phyloP scores from a whole-genome alignment of 1,140 invertebrate genomes.

The Drosophila varians region DNA sequence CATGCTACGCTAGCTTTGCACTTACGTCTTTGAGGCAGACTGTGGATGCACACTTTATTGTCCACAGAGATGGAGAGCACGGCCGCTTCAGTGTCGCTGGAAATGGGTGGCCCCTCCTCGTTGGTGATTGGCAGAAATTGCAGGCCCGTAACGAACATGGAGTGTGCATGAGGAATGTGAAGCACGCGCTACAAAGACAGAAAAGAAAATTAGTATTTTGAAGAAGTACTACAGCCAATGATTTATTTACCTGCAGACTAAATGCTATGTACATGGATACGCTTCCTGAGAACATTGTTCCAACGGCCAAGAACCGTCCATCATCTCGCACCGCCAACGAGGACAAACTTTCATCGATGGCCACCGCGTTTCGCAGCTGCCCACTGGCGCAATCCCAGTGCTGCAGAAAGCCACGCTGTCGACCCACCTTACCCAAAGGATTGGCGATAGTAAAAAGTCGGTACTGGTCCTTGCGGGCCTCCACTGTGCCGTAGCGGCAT shows the following conservation, averaged over 20 bases:
- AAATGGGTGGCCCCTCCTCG: conserved; percentile 86
- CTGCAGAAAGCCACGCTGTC: conserved; percentile 89
- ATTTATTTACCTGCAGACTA: conserved; percentile 90
- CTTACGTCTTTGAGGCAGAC: conserved; percentile 92
- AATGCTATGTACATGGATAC: conserved; percentile 96
- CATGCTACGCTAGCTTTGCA: not conserved
- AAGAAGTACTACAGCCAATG: not conserved
- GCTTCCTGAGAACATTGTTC: conserved; percentile 95
- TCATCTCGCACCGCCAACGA: conserved; percentile 95
- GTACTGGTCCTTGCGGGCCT: conserved; percentile 87
- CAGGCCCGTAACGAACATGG: conserved; percentile 97
- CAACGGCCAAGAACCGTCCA: conserved; percentile 95
- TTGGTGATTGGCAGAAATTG: conserved; percentile 92
- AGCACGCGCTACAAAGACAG: conserved; percentile 88
- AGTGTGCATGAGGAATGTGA: conserved; percentile 92
- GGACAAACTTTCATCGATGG: conserved; percentile 90
- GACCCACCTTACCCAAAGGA: conserved; percentile 88
- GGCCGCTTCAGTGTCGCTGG: conserved; percentile 91
- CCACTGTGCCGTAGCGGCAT: conserved; percentile 90
- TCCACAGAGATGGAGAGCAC: conserved; percentile 97
- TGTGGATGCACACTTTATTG: conserved; percentile 96
- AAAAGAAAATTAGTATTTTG: conserved; percentile 2
- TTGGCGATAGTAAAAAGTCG: conserved; percentile 93
- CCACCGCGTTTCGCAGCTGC: conserved; percentile 85
- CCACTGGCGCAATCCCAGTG: conserved; percentile 88